Evolutionary conservation across 2,797 vertebrate species (phyloP).

Genomic region (Sebastes glaucus): DNA sequence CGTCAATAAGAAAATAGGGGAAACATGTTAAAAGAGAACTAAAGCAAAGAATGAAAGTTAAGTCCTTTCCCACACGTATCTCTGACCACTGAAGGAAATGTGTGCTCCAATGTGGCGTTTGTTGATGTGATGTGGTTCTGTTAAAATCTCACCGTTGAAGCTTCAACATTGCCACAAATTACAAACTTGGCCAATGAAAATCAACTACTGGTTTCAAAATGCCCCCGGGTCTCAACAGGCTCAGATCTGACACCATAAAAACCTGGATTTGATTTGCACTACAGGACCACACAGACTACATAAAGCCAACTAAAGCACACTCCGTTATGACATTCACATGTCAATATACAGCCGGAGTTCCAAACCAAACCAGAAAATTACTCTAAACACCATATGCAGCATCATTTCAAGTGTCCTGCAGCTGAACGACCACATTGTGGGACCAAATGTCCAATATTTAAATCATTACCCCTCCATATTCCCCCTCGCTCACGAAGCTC

Average conservation of each 20-base stretch:
- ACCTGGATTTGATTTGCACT: neutral
- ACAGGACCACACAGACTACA: neutral
- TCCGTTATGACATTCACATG: neutral
- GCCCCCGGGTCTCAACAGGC: neutral
- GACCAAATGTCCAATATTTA: conserved; percentile 18
- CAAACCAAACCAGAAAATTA: neutral
- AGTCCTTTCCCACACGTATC: neutral
- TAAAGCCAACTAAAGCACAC: neutral
- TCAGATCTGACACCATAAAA: neutral
- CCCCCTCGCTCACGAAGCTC: neutral
- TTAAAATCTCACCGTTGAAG: neutral
- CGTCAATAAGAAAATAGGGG: neutral
- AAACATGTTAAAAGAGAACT: neutral
- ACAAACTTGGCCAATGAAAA: neutral
- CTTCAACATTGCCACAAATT: neutral
- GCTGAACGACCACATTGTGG: neutral
- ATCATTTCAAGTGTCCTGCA: neutral
- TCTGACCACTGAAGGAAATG: neutral
- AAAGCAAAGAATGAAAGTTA: neutral
- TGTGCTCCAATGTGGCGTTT: neutral
- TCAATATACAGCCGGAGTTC: neutral
- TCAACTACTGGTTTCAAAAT: neutral
- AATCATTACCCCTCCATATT: neutral
- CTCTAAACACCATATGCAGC: neutral
- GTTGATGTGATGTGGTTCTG: neutral